phyloP scores from a whole-genome alignment of 2,888 invertebrate species.

The Drosophila pegasa region DNA sequence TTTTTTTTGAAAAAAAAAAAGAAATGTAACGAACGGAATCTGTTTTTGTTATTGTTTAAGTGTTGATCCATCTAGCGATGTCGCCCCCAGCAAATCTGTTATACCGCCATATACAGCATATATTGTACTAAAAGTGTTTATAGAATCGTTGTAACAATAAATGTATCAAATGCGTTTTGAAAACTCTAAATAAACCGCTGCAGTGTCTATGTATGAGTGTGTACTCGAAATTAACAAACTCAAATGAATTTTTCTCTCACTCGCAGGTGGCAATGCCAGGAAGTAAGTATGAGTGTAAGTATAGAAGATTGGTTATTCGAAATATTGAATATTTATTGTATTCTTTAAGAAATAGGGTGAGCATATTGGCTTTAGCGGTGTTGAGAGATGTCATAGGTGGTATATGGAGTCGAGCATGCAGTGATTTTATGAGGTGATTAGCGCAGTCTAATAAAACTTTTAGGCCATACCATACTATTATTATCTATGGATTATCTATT shows the following conservation, averaged over 20 bases:
- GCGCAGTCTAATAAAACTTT: too few species aligned
- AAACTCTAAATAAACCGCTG: constrained; percentile 45
- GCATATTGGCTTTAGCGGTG: too few species aligned
- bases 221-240: constrained; percentile 13
- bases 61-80: constrained; percentile 37
- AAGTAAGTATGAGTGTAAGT: background rate
- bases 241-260: background rate
- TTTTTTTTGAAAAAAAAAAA: background rate
- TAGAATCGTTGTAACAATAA: constrained; percentile 46
- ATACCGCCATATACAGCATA: constrained; percentile 20
- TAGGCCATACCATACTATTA: too few species aligned
- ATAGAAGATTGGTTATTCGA: too few species aligned
- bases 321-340: too few species aligned
- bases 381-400: too few species aligned
- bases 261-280: too few species aligned
- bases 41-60: constrained; percentile 39
- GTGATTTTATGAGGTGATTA: too few species aligned
- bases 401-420: too few species aligned
- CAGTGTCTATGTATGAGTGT: constrained; percentile 46
- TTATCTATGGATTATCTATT: too few species aligned
- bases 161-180: constrained; percentile 40
- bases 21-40: constrained; percentile 10
- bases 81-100: constrained; percentile 20
- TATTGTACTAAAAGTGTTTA: constrained; percentile 20
- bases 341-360: too few species aligned